Percentiles rank a stretch among this genome's conserved stretches.
Conservation (phyloP, 2,113 vertebrate genomes). For the Xiphophorus maculatus region DNA sequence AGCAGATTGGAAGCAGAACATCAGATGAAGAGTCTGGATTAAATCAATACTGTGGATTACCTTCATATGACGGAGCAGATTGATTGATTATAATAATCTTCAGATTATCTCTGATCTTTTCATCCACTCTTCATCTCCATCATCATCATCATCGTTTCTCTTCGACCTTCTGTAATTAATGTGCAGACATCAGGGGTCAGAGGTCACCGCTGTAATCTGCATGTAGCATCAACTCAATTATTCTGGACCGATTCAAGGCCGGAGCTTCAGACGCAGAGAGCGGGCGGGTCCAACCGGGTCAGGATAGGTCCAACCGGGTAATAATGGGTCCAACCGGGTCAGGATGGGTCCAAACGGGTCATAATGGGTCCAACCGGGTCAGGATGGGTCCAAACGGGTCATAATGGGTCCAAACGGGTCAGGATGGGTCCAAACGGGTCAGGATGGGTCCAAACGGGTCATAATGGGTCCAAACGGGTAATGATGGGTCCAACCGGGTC, state of each 20-base stretch:
- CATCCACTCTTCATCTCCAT: constrained; percentile 42
- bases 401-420: no score
- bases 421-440: no score
- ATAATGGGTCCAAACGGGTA: no score
- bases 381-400: no score
- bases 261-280: background rate
- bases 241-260: background rate
- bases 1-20: constrained; percentile 20
- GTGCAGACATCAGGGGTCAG: background rate
- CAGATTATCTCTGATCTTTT: constrained; percentile 66
- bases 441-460: no score
- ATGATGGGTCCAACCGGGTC: no score
- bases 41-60: constrained; percentile 6
- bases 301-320: no score
- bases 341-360: no score
- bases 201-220: background rate
- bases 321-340: no score
- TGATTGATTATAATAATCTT: constrained; percentile 68
- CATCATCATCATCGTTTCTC: constrained; percentile 18
- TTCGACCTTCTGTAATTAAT: constrained; percentile 34
- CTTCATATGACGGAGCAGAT: constrained; percentile 31
- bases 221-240: background rate
- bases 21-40: constrained; percentile 14
- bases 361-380: no score
- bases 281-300: no score